Evolutionary conservation across 2,888 invertebrate species (phyloP).

Genomic region (Phortica magna): DNA sequence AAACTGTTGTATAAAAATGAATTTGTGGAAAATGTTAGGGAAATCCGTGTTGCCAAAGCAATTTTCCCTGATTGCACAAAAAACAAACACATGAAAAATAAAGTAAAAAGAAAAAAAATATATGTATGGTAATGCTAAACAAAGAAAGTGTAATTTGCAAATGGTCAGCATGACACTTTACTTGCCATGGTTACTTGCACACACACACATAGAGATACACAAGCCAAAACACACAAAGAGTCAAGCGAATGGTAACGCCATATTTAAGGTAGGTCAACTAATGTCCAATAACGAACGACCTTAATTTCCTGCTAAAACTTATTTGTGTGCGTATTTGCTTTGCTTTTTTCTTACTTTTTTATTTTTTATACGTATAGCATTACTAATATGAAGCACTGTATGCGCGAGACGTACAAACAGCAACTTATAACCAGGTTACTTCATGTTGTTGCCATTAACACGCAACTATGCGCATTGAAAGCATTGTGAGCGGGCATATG

Average conservation of each 20-base stretch:
- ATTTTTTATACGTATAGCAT: background rate
- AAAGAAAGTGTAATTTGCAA: constrained; percentile 37
- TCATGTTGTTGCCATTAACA: constrained; percentile 28
- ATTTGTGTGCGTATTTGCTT: background rate
- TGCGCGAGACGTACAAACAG: background rate
- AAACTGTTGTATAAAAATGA: constrained; percentile 43
- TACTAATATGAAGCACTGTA: constrained; percentile 23
- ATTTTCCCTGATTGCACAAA: constrained; percentile 64
- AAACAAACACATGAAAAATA: constrained; percentile 38
- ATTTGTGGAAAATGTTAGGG: constrained; percentile 47
- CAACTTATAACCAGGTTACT: constrained; percentile 31
- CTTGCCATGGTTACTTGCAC: constrained; percentile 46
- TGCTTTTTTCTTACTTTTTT: background rate
- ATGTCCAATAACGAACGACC: constrained; percentile 56
- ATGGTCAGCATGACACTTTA: constrained; percentile 65
- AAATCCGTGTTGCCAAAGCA: constrained; percentile 65
- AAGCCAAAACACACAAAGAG: no score
- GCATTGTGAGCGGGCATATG: background rate
- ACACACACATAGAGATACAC: constrained; percentile 27
- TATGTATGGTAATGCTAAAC: background rate
- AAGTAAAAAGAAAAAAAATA: no score
- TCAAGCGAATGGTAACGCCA: constrained; percentile 43
- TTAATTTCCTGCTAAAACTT: constrained; percentile 52
- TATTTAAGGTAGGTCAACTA: constrained; percentile 32
- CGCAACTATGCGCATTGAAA: constrained; percentile 8